Base-by-base conservation (phyloP, 2,797 vertebrate genomes). In the Sebastes iracundus region DNA sequence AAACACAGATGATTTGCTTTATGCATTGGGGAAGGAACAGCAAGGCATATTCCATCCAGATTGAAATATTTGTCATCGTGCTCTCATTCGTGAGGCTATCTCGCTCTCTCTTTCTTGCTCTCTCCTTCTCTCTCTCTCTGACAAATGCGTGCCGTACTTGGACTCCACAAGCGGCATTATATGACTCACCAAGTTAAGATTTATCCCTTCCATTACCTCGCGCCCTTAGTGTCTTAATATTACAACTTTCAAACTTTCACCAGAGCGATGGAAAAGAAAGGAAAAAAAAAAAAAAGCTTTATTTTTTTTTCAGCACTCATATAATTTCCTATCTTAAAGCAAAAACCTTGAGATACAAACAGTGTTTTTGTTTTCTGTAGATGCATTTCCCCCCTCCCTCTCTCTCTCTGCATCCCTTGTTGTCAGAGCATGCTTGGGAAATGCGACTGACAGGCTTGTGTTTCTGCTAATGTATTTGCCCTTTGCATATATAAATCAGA, bases 181-280 rank as follows among this genome's bases (percentile, higher is more conserved):
- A 81, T 89, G 90, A 93, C 84, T 91, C 86, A 86, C 80, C 72
- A 28, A 75, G 67, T 85, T 80, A 90, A 90, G 87, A 92, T 90
- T 71, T 77, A 92, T 93, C 81, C 79, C 72, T 82, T 90, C 84
- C 85, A 93, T 92, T 92, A 92, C 62, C 64, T 79, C 33, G 67
- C 58, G 8, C 70, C 65, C 66, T 86, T 59, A 72, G 72, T 84
- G 80, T 85, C 76, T 85, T 85, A 82, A 87, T 85, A 85, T 82
- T 32, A 62, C 72, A 55, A 81, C 46, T 77, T 87, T 89, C 28
- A 52, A 86, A 89, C 77, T 49, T 65, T 28, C 30, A 72, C 61
- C 32, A 35, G 22, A 77, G 42, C 16, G 28, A 66, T 66, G 58
- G 22, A 27, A 62, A 35, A 49, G 12, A 52, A 63, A 53, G n/a